Conservation (phyloP, 2,113 vertebrate genomes). For the Lophura nycthemera region DNA sequence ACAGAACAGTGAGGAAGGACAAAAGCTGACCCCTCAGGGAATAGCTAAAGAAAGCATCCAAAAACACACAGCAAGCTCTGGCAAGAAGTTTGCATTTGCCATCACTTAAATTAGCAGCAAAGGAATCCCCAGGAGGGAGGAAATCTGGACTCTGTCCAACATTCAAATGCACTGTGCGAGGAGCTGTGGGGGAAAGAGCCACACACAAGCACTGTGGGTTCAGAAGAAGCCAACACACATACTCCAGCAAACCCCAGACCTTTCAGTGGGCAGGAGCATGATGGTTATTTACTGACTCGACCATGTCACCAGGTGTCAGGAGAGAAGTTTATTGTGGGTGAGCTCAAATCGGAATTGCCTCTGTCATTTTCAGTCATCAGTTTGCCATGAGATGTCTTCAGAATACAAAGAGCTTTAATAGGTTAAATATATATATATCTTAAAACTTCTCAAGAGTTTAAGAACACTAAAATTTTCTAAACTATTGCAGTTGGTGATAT, state of each 20-base stretch:
- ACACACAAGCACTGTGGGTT: slow-evolving; percentile 24
- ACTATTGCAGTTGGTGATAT: background rate
- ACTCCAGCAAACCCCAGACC: background rate
- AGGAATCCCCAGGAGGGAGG: slow-evolving; percentile 67
- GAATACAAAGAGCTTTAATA: background rate
- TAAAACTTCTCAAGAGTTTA: background rate
- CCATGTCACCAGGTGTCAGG: fast-evolving
- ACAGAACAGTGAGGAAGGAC: slow-evolving; percentile 10
- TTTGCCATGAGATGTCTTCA: background rate
- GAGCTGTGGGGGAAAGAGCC: slow-evolving; percentile 15
- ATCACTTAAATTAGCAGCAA: slow-evolving; percentile 69
- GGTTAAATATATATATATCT: background rate
- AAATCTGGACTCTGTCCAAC: slow-evolving; percentile 59
- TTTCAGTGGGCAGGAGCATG: background rate
- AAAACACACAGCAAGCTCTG: slow-evolving; percentile 69
- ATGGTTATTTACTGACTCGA: background rate
- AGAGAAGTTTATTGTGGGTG: background rate
- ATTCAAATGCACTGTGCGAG: slow-evolving; percentile 4
- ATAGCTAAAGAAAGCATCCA: slow-evolving; percentile 63
- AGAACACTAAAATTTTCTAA: background rate
- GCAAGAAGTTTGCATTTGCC: slow-evolving; percentile 67
- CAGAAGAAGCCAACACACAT: background rate
- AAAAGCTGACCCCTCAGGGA: slow-evolving; percentile 68
- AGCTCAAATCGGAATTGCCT: background rate
- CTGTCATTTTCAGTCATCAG: background rate